These are phyloP conservation scores for Enteromius thamalakanensis DNA, from an alignment of 2,797 vertebrate species.

Conservation along the genomic window DNA sequence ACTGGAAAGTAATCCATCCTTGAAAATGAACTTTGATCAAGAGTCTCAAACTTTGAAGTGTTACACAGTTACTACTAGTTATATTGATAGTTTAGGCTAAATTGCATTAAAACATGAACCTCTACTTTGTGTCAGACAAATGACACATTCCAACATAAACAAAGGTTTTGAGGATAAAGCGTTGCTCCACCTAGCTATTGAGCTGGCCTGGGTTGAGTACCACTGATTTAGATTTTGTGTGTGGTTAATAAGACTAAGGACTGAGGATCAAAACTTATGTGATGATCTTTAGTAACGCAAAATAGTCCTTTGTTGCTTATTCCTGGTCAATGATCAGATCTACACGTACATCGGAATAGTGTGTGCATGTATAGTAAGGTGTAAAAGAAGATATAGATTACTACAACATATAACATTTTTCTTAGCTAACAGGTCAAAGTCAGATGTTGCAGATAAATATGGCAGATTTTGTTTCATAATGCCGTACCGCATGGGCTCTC, in stretches of 20 bases:
- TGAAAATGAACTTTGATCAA: neutral
- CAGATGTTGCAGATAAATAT: neutral
- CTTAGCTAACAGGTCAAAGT: neutral
- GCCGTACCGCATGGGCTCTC: slow-evolving; percentile 76
- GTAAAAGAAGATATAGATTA: slow-evolving; percentile 4
- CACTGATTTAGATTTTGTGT: neutral
- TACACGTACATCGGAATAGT: neutral
- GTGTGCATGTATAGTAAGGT: neutral
- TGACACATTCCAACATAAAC: neutral
- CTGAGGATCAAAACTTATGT: neutral
- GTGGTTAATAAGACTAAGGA: neutral
- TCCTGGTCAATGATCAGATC: slow-evolving; percentile 29
- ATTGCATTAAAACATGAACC: neutral
- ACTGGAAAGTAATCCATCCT: neutral
- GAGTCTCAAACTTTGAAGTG: neutral
- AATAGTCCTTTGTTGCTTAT: slow-evolving; percentile 63
- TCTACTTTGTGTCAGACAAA: neutral
- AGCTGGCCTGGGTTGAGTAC: neutral
- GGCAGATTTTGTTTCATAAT: neutral
- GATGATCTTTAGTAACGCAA: slow-evolving; percentile 22
- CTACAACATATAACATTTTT: neutral
- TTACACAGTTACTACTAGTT: neutral
- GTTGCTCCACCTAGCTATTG: neutral
- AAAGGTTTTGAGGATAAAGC: neutral
- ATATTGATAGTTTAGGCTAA: neutral